Evolutionary conservation across 2,888 invertebrate genomes (phyloP).

Genomic region (Tipula vernalis): DNA sequence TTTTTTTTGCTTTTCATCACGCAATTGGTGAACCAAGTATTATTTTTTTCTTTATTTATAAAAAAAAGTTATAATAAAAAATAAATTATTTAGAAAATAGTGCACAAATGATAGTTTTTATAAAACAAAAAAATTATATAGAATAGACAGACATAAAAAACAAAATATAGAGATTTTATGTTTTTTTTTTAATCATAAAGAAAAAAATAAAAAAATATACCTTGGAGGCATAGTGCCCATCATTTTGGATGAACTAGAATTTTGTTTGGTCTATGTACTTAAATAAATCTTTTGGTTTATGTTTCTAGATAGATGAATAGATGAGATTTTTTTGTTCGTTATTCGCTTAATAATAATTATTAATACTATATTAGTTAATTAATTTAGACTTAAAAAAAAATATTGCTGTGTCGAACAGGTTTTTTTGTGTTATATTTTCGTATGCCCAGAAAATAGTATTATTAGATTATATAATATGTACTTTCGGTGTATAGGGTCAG

Average conservation of each 20-base stretch:
- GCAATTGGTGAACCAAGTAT: not conserved
- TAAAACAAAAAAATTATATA: slow-evolving; percentile 12
- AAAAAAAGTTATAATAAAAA: not conserved
- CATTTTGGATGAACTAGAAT: slow-evolving; percentile 26
- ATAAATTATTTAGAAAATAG: not conserved
- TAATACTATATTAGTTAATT: not conserved
- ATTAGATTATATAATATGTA: not conserved
- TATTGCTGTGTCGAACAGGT: not conserved
- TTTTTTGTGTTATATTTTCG: not conserved
- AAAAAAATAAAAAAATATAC: slow-evolving; percentile 25
- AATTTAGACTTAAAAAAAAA: not conserved
- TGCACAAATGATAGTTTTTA: slow-evolving; percentile 6
- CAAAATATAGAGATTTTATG: slow-evolving; percentile 6
- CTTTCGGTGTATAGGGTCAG: not conserved
- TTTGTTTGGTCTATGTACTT: slow-evolving; percentile 11
- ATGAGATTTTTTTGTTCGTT: not conserved
- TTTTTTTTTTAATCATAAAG: not conserved
- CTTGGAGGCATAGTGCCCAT: slow-evolving; percentile 39
- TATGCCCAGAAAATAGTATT: not conserved
- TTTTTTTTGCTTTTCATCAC: not conserved
- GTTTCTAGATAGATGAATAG: not conserved
- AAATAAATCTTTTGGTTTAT: not conserved
- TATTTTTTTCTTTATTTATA: not conserved
- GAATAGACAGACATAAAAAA: slow-evolving; percentile 7
- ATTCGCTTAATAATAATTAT: not conserved